Percentiles rank a stretch among this genome's conserved stretches.
phyloP scores from a whole-genome alignment of 2,797 vertebrate species.

The Eulemur coronatus region DNA sequence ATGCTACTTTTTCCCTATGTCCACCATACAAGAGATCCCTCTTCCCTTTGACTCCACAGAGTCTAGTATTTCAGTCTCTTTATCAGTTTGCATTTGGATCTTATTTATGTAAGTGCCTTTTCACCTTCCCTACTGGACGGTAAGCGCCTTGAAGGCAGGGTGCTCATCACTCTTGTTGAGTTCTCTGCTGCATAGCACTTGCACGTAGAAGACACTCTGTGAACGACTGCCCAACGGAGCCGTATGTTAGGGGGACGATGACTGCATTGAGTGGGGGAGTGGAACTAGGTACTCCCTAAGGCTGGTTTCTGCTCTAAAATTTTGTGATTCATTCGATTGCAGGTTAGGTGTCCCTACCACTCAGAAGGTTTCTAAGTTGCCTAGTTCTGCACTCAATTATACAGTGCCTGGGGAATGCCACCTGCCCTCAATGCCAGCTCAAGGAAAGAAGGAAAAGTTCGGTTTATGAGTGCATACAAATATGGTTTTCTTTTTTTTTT shows the following conservation, averaged over 20 bases:
- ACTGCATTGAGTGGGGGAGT: not conserved
- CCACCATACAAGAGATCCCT: not conserved
- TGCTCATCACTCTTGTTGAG: not conserved
- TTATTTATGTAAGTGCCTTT: not conserved
- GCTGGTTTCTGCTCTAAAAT: not conserved
- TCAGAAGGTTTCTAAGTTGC: not conserved
- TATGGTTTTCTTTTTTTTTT: not conserved
- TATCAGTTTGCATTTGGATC: not conserved
- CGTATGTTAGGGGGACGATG: not conserved
- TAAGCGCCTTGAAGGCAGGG: not conserved
- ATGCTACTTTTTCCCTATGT: not conserved
- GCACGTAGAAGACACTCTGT: not conserved
- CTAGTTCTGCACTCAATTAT: not conserved
- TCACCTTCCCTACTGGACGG: not conserved
- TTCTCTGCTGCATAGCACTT: not conserved
- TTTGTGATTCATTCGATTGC: not conserved
- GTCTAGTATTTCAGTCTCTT: not conserved
- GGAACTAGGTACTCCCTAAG: not conserved
- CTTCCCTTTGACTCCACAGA: not conserved
- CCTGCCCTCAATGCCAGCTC: not conserved
- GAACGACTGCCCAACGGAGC: not conserved
- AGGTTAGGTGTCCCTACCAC: not conserved
- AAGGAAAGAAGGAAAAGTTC: constrained; percentile 4
- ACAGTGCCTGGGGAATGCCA: not conserved
- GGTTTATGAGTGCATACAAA: not conserved